Evolutionary conservation across 2,113 vertebrate species (phyloP), one percentile per base, ranked within the genome.

Genomic region (Anoplopoma fimbria): DNA sequence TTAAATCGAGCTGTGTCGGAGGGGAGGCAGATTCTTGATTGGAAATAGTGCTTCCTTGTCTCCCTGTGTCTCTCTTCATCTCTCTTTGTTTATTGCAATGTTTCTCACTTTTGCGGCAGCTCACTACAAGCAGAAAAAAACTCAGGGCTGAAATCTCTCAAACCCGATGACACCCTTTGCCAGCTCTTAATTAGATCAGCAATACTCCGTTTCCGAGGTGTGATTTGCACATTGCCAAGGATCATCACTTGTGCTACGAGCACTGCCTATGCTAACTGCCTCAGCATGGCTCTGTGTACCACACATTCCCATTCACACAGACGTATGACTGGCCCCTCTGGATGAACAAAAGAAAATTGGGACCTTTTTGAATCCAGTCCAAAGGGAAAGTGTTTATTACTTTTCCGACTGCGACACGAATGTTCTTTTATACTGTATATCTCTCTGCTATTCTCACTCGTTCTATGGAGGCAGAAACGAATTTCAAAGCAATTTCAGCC

Each of bases 1-100:
- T 95, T 95, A 95, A 95, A 94, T 92, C 77, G 75, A 91, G 91
- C 89, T 77, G 84, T 79, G 86, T 93, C 91, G 77, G 81, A 90
- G 88, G 81, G 79, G 80, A 93, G 88, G 88, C 87, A 89, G 88
- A 85, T 75, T 89, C 79, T 73, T 89, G 91, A 94, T 93, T 89
- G 90, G 89, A 92, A 95, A 93, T 89, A 75, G 83, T 77, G 82
- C 87, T 81, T 90, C 80, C 79, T 57, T 68, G 80, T 92, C 82
- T 88, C 36, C 74, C 27, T n/a, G 68, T 62, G 81, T 80, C 79
- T 87, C 80, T 71, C 82, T 88, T 79, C 81, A 77, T 88, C 80
- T 81, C 69, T 77, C 81, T 84, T 88, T 90, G 86, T 89, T 90
- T 80, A 17, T 61, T 60, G 75, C 57, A 36, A 72, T 75, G 72